A percentile compares a stretch with the other conserved stretches of the same genome.
These are phyloP conservation scores for Psittacula cyanocephala DNA, from an alignment of 2,113 vertebrate species.

Conservation along the genomic window DNA sequence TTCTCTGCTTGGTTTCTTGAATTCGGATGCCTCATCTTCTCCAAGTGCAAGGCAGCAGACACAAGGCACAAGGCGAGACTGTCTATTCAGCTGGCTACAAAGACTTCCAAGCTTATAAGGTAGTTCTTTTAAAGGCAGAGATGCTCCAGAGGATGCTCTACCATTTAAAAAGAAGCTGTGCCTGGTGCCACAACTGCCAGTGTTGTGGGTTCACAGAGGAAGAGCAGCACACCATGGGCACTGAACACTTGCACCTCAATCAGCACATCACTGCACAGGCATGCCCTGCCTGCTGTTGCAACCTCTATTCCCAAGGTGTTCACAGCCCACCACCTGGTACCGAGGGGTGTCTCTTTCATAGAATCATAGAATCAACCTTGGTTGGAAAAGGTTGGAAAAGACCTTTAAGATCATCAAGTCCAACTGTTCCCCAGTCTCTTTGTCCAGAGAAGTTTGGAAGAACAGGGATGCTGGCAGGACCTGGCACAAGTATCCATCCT, in stretches of 20 bases:
- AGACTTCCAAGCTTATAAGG: not conserved
- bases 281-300: not conserved
- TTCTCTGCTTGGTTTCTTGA: not conserved
- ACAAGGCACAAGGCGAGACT: not conserved
- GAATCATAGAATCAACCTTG: not conserved
- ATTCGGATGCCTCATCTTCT: not conserved
- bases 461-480: not conserved
- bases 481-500: rapidly evolving
- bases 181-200: not conserved
- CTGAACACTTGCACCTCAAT: rapidly evolving
- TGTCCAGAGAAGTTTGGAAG: not conserved
- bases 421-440: not conserved
- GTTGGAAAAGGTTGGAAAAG: not conserved
- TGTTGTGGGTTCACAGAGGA: not conserved
- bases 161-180: not conserved
- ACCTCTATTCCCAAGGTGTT: rapidly evolving
- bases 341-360: rapidly evolving
- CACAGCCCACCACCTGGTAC: not conserved
- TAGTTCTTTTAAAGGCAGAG: not conserved
- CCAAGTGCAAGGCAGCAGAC: not conserved
- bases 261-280: rapidly evolving
- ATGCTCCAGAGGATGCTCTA: not conserved
- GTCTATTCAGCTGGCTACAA: rapidly evolving
- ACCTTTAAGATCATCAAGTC: not conserved
- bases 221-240: rapidly evolving